phyloP scores from a whole-genome alignment of 2,888 invertebrate species.

The Drosophila borealis region DNA sequence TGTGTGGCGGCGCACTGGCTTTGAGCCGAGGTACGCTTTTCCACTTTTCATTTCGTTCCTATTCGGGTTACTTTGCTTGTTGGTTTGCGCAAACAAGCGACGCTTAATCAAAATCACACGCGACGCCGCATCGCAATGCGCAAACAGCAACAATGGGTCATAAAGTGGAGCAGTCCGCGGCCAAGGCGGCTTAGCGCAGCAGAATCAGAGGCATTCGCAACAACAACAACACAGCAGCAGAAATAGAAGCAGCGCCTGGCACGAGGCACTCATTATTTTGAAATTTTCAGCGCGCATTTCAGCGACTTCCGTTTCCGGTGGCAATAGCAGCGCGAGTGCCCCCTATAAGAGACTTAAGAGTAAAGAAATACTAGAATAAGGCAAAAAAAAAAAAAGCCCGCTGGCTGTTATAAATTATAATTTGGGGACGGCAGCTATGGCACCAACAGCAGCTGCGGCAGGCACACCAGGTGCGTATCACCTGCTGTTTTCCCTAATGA shows the following conservation, averaged over 20 bases:
- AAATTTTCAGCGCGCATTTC: conserved; percentile 82
- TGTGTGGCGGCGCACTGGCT: conserved; percentile 26
- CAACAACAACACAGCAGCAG: conserved; percentile 4
- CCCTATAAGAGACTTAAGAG: conserved; percentile 72
- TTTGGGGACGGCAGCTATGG: conserved; percentile 56
- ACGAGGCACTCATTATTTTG: conserved; percentile 80
- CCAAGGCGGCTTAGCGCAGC: conserved; percentile 42
- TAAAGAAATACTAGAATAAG: conserved; percentile 56
- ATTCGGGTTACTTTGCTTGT: conserved; percentile 23
- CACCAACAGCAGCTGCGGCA: conserved; percentile 44
- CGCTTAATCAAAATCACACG: conserved; percentile 79
- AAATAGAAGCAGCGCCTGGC: conserved; percentile 7
- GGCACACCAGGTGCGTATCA: conserved; percentile 68
- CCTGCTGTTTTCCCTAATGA: conserved; percentile 79
- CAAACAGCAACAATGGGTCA: conserved; percentile 56
- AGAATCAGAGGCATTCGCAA: conserved; percentile 3
- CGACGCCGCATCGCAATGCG: conserved; percentile 69
- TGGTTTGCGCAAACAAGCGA: conserved; percentile 50
- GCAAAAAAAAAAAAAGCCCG: conserved; percentile 39
- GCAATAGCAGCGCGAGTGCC: conserved; percentile 36
- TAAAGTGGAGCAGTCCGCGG: conserved; percentile 53
- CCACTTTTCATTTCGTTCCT: conserved; percentile 53
- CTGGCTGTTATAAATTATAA: conserved; percentile 75
- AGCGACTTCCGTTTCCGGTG: conserved; percentile 79
- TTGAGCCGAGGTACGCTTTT: conserved; percentile 27